phyloP scores from a whole-genome alignment of 2,888 invertebrate species.

The Unio pictorum region DNA sequence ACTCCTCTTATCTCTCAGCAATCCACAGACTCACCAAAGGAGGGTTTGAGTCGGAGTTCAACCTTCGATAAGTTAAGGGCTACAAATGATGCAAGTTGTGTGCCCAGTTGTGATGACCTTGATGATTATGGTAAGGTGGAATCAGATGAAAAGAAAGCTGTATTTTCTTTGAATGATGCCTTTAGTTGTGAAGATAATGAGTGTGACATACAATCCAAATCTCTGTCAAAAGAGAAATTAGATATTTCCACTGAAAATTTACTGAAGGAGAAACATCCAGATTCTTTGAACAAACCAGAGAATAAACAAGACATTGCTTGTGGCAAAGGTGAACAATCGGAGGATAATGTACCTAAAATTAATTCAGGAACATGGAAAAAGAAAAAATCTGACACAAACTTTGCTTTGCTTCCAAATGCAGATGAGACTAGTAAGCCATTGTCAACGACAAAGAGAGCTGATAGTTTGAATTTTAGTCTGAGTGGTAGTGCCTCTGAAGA shows the following conservation, averaged over 20 bases:
- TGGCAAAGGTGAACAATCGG: conserved; percentile 1
- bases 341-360: conserved; percentile 21
- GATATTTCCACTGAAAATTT: no score
- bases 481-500: not conserved
- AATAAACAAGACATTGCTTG: conserved; percentile 10
- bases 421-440: conserved; percentile 59
- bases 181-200: no score
- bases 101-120: conserved; percentile 32
- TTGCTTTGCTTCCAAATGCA: conserved; percentile 55
- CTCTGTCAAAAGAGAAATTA: no score
- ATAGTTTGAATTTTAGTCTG: conserved; percentile 29
- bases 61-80: conserved; percentile 69
- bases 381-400: conserved; percentile 50
- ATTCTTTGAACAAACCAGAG: conserved; percentile 25
- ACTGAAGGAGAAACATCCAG: conserved; percentile 14
- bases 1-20: conserved; percentile 22
- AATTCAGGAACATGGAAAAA: conserved; percentile 59
- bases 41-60: conserved; percentile 64
- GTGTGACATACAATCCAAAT: no score
- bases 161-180: no score
- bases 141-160: not conserved
- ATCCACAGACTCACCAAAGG: conserved; percentile 24
- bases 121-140: conserved; percentile 10
- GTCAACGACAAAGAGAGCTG: conserved; percentile 27
- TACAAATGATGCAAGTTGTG: conserved; percentile 37